Evolutionary conservation across 2,797 vertebrate species (phyloP), one percentile per base, ranked within the genome.

Genomic region (Dipus sagitta): DNA sequence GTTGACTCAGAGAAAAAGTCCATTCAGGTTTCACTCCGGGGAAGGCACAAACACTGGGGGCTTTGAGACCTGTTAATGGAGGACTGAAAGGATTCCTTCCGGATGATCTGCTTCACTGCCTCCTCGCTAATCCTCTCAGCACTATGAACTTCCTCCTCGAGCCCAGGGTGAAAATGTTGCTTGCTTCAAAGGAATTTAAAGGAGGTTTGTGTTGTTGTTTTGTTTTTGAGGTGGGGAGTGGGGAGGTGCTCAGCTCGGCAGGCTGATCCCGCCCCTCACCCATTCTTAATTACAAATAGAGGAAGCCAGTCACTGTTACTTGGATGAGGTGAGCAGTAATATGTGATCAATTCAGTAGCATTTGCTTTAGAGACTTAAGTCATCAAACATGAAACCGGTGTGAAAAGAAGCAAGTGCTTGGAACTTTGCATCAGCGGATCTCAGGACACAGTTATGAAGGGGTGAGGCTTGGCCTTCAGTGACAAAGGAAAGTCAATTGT

Each of bases 341-440:
- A 0, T 0, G 0, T 15, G 6, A 7, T 6, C 2, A 0, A 24
- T 47, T 14, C 79, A 18, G 60, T 28, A 3, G 62, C 4, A 0
- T 76, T 21, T 15, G 70, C 76, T 67, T 54, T 34, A 62, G 64
- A 74, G 52, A 67, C 30, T 58, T 52, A 30, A 24, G 67, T 64
- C 14, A 20, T 42, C 8, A 18, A 32, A 23, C 6, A 42, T 42
- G 18, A 62, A 4, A 12, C 5, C 7, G 30, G 32, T 54, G 54
- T 24, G 62, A 64, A 72, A 67, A 75, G 74, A 62, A 8, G 60
- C 70, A 28, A 20, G 30, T 0, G 0, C 3, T 64, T 0, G 71
- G 54, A 3, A 42, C 54, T 80, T 8, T 18, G 74, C 32, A n/a
- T 67, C 5, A 0, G 67, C 54, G 71, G 75, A 32, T 86, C 67